Conservation (phyloP, 2,113 vertebrate genomes). For the Ophiodon elongatus region DNA sequence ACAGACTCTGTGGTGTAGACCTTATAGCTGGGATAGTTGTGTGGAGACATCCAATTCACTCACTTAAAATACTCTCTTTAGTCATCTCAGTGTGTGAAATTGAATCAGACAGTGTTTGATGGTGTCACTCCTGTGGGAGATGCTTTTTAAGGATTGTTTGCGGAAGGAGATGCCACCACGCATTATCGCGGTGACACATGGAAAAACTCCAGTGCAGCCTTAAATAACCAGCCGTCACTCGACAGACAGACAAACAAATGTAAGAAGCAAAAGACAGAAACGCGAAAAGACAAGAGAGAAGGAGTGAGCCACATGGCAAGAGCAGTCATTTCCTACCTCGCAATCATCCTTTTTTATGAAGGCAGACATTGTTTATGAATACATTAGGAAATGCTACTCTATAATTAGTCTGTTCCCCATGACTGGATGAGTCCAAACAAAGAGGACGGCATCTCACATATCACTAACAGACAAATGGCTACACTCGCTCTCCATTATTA, state of each 20-base stretch:
- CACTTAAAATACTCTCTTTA: conserved; percentile 20
- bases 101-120: conserved; percentile 46
- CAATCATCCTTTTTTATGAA: conserved; percentile 62
- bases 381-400: conserved; percentile 62
- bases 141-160: conserved; percentile 62
- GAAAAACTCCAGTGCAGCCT: conserved; percentile 36
- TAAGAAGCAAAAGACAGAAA: conserved; percentile 14
- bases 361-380: conserved; percentile 67
- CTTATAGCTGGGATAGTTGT: not conserved
- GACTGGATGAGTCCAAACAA: conserved; percentile 65
- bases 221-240: conserved; percentile 57
- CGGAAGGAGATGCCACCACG: conserved; percentile 43
- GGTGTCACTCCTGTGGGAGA: conserved; percentile 47
- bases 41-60: conserved; percentile 1
- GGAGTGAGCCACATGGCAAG: conserved; percentile 32
- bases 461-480: conserved; percentile 62
- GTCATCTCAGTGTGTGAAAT: conserved; percentile 44
- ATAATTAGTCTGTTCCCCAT: conserved; percentile 69
- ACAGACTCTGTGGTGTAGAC: not conserved
- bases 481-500: conserved; percentile 41
- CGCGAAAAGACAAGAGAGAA: conserved; percentile 10
- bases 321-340: conserved; percentile 46
- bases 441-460: conserved; percentile 49
- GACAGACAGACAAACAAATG: conserved; percentile 38
- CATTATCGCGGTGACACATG: conserved; percentile 62